These are phyloP conservation scores for Atherinomorus stipes DNA, from an alignment of 2,113 vertebrate species.

Conservation along the genomic window DNA sequence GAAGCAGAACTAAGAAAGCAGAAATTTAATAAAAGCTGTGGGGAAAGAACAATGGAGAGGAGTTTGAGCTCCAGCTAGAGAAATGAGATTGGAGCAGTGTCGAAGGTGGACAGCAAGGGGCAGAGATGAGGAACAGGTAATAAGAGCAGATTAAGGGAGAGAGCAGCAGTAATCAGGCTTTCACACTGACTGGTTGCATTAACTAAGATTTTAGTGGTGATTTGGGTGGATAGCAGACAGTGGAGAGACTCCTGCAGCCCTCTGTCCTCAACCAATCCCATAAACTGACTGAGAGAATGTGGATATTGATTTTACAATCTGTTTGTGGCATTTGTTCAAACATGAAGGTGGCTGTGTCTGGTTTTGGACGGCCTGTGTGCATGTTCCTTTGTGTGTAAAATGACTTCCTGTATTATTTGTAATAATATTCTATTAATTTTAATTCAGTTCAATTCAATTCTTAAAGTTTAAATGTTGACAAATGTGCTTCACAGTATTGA, in stretches of 20 bases:
- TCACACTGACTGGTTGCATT: constrained; percentile 46
- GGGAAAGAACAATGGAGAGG: too few relatives aligned
- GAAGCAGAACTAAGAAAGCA: neutral
- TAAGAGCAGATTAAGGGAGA: constrained; percentile 2
- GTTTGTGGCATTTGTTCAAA: constrained; percentile 15
- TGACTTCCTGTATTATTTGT: neutral
- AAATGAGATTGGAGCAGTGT: constrained; percentile 1
- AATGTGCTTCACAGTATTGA: too few relatives aligned
- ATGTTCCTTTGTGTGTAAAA: neutral
- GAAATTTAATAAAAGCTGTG: constrained; percentile 15
- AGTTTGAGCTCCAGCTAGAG: too few relatives aligned
- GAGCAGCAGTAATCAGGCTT: constrained; percentile 30
- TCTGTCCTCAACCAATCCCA: constrained; percentile 34
- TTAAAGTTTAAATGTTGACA: too few relatives aligned
- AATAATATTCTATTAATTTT: too few relatives aligned
- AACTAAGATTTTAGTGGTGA: constrained; percentile 57
- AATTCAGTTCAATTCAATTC: too few relatives aligned
- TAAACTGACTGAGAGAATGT: constrained; percentile 24
- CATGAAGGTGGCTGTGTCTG: neutral
- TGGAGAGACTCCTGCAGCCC: constrained; percentile 6
- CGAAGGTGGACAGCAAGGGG: constrained; percentile 13
- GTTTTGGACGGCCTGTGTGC: neutral
- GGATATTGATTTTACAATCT: constrained; percentile 37
- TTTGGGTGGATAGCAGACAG: constrained; percentile 4
- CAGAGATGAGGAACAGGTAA: constrained; percentile 8